A percentile compares a stretch with the other conserved stretches of the same genome.
phyloP scores from a whole-genome alignment of 2,113 vertebrate species.

The Psittacus erithacus region DNA sequence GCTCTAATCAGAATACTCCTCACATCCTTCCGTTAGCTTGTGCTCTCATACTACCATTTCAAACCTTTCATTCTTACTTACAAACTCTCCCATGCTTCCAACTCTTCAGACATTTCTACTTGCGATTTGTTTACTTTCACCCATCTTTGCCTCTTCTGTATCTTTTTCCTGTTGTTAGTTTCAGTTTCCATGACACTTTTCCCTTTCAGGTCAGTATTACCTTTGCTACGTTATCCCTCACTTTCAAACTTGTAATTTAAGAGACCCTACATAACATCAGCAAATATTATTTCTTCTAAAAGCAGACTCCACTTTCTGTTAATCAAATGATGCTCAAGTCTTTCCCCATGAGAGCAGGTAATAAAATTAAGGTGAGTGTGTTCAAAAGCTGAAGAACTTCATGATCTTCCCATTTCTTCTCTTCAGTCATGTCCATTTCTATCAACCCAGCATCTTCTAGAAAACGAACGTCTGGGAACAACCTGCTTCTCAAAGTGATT shows the following conservation, averaged over 20 bases:
- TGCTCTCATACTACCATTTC: background rate
- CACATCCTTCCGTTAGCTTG: background rate
- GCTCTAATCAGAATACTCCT: background rate
- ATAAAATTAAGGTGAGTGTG: background rate
- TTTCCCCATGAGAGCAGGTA: background rate
- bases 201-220: background rate
- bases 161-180: background rate
- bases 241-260: background rate
- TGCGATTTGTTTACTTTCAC: background rate
- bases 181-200: background rate
- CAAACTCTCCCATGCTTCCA: background rate
- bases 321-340: background rate
- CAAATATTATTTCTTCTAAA: background rate
- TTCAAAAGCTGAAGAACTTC: background rate
- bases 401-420: background rate
- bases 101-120: background rate
- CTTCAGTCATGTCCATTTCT: background rate
- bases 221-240: background rate
- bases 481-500: background rate
- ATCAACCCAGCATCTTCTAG: background rate
- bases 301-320: background rate
- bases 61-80: background rate
- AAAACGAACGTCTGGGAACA: background rate
- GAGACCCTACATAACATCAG: background rate
- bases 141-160: background rate